Evolutionary conservation across 2,888 invertebrate species (phyloP), one percentile per base, ranked within the genome.

Genomic region (Helicoverpa assulta): DNA sequence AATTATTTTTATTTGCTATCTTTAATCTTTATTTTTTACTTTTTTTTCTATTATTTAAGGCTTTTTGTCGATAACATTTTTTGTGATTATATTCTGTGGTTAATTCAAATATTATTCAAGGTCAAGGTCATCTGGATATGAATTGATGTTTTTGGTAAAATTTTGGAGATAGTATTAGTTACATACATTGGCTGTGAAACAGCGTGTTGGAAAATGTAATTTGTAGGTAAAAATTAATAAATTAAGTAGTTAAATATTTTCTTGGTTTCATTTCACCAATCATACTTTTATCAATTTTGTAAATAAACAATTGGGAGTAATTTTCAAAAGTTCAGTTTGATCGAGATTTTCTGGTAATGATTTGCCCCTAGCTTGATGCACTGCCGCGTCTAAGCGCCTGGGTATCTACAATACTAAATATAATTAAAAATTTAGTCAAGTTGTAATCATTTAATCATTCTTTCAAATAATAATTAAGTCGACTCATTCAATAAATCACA

Each of bases 401-500:
- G 26, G 1, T 26, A 4, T 2, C 26, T 26, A 26, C 4, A 4
- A 2, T 2, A 26, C 26, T 26, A 4, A 4, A 26, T 26, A 26
- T 26, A 51, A 16, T 61, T 5, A 2, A 54, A 55, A 0, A n/a
- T n/a, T n/a, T 66, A 70, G 50, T 57, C 73, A 82, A 74, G 60
- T 73, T 77, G 64, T 58, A 71, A 73, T 77, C 67, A 71, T 80
- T 83, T 74, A 80, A 78, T 76, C 68, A 64, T 68, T 74, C 60
- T 73, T 81, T 73, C 71, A 77, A 71, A 70, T 68, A 73, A 64
- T 73, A 82, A 83, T 81, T 77, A 85, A 82, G 81, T 85, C 79
- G 83, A 86, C 86, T 84, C 87, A 86, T 85, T 84, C 75, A 84
- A 76, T 83, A 85, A 88, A 91, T 93, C 92, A 93, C 92, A 93